phyloP scores from a whole-genome alignment of 2,888 invertebrate genomes.

The Siphlonurus alternatus region DNA sequence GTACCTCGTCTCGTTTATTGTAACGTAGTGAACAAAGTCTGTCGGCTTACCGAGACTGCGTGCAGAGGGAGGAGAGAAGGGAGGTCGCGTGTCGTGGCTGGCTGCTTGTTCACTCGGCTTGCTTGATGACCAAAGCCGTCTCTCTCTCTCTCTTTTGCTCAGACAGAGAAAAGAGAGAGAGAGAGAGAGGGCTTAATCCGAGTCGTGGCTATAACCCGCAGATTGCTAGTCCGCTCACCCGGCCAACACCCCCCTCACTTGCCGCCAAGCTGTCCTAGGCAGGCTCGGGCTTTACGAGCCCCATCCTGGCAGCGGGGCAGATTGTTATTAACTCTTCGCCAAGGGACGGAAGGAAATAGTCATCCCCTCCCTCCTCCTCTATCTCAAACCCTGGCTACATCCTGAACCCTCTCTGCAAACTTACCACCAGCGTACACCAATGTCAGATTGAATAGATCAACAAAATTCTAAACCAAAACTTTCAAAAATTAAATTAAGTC shows the following conservation, averaged over 20 bases:
- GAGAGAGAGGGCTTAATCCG: background rate
- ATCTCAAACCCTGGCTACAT: too few species aligned
- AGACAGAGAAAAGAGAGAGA: too few species aligned
- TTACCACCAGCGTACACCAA: too few species aligned
- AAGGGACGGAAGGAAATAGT: background rate
- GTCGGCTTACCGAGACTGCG: background rate
- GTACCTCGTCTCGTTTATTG: background rate
- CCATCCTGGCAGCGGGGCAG: background rate
- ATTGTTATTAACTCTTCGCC: background rate
- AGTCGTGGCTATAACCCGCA: background rate
- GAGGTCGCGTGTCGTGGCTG: background rate
- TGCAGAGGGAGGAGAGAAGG: background rate
- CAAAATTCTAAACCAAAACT: too few species aligned
- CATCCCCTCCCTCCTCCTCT: too few species aligned
- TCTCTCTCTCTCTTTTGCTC: background rate
- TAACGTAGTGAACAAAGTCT: background rate
- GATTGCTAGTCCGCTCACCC: background rate
- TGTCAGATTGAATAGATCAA: background rate
- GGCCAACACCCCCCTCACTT: background rate
- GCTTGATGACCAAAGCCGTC: background rate
- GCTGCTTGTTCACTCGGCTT: background rate
- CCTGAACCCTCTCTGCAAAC: background rate
- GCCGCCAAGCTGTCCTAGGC: background rate
- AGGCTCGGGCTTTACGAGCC: background rate
- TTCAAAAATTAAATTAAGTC: too few species aligned